Evolutionary conservation across 2,797 vertebrate genomes (phyloP).

Genomic region (Coilia nasus): DNA sequence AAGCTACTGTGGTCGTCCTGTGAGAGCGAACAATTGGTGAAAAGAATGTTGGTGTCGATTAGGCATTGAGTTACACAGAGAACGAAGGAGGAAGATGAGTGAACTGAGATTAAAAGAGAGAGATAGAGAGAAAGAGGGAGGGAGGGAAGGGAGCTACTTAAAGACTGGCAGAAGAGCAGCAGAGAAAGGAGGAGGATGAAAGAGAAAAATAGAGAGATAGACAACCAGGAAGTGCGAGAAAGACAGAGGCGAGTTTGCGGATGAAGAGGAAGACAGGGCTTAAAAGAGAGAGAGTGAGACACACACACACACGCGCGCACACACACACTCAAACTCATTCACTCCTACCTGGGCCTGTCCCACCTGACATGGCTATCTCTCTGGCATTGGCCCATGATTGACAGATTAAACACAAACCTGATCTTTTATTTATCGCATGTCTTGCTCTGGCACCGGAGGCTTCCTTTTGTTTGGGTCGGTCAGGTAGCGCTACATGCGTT

Average conservation of each 20-base stretch:
- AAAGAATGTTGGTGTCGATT: not conserved
- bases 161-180: not conserved
- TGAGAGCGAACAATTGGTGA: not conserved
- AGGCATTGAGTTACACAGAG: not conserved
- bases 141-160: not conserved
- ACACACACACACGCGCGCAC: not conserved
- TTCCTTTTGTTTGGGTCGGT: constrained; percentile 3
- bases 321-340: not conserved
- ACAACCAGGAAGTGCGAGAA: not conserved
- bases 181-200: not conserved
- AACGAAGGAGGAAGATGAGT: not conserved
- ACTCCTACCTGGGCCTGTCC: not conserved
- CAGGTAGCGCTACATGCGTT: constrained; percentile 16
- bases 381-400: constrained; percentile 47
- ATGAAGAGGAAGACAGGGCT: not conserved
- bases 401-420: constrained; percentile 51
- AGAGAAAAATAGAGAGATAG: not conserved
- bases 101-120: not conserved
- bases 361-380: constrained; percentile 41
- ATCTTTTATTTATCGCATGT: constrained; percentile 46
- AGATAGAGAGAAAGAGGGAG: not conserved
- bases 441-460: constrained; percentile 24
- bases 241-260: not conserved
- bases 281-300: not conserved
- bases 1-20: not conserved